Base-by-base conservation (phyloP, 2,113 vertebrate genomes). In the Otolemur garnettii region DNA sequence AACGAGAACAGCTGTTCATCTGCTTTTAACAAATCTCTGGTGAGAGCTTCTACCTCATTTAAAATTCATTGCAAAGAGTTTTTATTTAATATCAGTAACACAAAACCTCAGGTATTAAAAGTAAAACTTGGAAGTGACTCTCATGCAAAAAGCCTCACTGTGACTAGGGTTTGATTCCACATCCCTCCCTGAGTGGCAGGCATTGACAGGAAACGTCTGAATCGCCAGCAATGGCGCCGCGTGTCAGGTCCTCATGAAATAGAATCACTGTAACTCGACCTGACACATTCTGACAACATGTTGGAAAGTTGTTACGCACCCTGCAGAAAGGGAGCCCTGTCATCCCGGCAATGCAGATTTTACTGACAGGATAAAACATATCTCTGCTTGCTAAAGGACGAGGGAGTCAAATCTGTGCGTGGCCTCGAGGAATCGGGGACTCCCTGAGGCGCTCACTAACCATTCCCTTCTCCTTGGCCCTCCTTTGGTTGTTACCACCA, bases 21-120 rank as follows among this genome's bases (percentile, higher is more conserved):
- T 98, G 98, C 98, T 99, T 99, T 99, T 99, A 99, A 99, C 98
- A 98, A 98, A 99, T 98, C 98, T 99, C 98, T 98, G 93, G 97
- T 98, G 98, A 98, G 98, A 98, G 96, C 97, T 98, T 98, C 98
- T 97, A 71, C 92, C 97, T 98, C 89, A 98, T 98, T 98, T 98
- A 98, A 98, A 98, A 98, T 98, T 98, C 98, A 98, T 98, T 97
- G 97, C 92, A 97, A 97, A 98, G 96, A 96, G 94, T 96, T 98
- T 98, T 98, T 98, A 98, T 98, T 98, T 98, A 98, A 97, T 98
- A 98, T 97, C 96, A 97, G 94, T 98, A 98, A 98, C 96, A 98
- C 96, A 98, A 97, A 98, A 98, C 80, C 94, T 96, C 93, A 97
- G 97, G 89, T 98, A 98, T 98, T 97, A 98, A 98, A 97, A 98